Evolutionary conservation across 2,888 invertebrate genomes (phyloP), one percentile per base, ranked within the genome.

Genomic region (Calameuta pallipes): DNA sequence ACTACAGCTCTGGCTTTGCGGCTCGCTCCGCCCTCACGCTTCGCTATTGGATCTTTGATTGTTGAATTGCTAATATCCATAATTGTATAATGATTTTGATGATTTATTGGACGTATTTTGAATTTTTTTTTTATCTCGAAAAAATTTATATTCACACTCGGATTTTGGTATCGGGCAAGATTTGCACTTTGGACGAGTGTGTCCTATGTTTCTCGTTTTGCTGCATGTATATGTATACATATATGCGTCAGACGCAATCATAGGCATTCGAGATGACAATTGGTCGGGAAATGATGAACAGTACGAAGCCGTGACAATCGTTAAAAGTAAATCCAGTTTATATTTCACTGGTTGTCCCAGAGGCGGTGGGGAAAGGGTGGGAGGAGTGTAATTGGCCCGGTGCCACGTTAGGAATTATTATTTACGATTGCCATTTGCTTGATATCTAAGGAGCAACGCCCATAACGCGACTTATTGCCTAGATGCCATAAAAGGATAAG

Each of bases 401-500:
- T 78, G 36, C 78, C 73, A 37, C 74, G 36, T 30, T 71, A 71
- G 13, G 78, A 81, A 81, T 82, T 83, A 83, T 85, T 89, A 87
- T 87, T 88, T 89, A 87, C 85, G 83, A 84, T 84, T 83, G 86
- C 83, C 87, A 85, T 89, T 87, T 85, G 85, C 83, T 84, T 83
- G 85, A 83, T 85, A 88, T 86, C 87, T 84, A 79, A 79, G 79
- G 73, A 78, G 83, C 82, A 84, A 84, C 85, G 85, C 84, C 89
- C 88, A 88, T 89, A 89, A 89, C 89, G 83, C 83, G 81, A 85
- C 87, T 89, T 89, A 89, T 87, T 87, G 87, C 87, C 85, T 77
- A 83, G 82, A 82, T 84, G 88, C 85, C 81, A 87, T 89, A 89
- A 89, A 89, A 86, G 88, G 89, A 89, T 89, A 89, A 89, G 88